phyloP scores from a whole-genome alignment of 2,888 invertebrate genomes.

The Thymelicus acteon region DNA sequence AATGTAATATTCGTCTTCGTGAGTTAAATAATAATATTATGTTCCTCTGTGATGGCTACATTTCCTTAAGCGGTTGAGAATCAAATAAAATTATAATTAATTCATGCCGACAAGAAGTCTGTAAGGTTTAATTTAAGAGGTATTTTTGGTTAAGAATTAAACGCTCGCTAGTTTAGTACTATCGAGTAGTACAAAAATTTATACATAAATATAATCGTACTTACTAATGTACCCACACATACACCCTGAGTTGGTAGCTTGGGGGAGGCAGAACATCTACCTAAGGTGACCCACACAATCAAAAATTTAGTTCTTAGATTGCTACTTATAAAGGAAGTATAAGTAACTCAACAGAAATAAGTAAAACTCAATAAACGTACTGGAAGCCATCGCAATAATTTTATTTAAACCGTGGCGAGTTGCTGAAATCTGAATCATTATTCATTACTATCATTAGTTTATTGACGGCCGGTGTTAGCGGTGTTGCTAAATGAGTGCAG shows the following conservation, averaged over 20 bases:
- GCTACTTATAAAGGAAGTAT: too few species aligned
- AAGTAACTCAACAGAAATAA: too few species aligned
- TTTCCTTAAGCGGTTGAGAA: neutral
- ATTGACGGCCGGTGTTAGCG: conserved; percentile 29
- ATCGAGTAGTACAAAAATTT: neutral
- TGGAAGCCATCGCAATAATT: neutral
- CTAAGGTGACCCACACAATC: too few species aligned
- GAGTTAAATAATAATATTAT: neutral
- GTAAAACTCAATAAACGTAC: too few species aligned
- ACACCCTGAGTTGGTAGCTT: too few species aligned
- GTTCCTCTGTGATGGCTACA: neutral
- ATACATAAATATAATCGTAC: neutral
- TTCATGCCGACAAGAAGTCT: too few species aligned
- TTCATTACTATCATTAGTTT: conserved; percentile 12
- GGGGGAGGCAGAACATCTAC: too few species aligned
- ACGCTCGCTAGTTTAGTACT: neutral
- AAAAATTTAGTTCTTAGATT: too few species aligned
- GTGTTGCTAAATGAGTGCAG: conserved; percentile 38
- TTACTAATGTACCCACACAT: too few species aligned
- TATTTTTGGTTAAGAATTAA: too few species aligned
- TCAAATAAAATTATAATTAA: too few species aligned
- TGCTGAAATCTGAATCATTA: conserved; percentile 12
- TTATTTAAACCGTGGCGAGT: conserved; percentile 24
- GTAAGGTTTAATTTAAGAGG: too few species aligned
- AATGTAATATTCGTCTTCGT: neutral